Evolutionary conservation across 1,140 invertebrate species (phyloP).

Genomic region (Lethocerus indicus): DNA sequence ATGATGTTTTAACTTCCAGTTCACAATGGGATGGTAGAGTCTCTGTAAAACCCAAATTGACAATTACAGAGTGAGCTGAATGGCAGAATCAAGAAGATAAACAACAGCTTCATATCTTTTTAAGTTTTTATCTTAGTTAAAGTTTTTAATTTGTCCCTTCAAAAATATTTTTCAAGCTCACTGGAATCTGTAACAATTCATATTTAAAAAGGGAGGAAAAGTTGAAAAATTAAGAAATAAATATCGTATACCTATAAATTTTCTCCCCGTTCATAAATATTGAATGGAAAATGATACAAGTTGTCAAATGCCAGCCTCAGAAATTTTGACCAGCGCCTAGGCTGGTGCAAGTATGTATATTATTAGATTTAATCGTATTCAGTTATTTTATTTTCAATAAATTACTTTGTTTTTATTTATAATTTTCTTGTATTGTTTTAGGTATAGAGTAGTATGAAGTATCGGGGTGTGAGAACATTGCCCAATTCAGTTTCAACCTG

Average conservation of each 20-base stretch:
- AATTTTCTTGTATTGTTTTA: constrained; percentile 1
- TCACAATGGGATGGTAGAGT: constrained; percentile 15
- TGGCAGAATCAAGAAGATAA: too few relatives aligned
- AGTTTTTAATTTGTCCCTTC: background rate
- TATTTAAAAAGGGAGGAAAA: background rate
- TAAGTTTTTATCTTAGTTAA: background rate
- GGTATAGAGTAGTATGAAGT: constrained; percentile 27
- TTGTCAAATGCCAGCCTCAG: background rate
- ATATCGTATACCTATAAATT: too few relatives aligned
- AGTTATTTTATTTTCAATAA: background rate
- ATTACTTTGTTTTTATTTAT: background rate
- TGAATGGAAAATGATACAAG: background rate
- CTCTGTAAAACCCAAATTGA: constrained; percentile 8
- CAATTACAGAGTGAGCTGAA: too few relatives aligned
- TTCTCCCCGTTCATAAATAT: background rate
- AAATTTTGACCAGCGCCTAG: background rate
- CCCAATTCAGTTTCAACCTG: constrained; percentile 32
- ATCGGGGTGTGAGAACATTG: constrained; percentile 29
- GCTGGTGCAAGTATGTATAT: background rate
- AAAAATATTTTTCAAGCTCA: background rate
- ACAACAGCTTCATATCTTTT: background rate
- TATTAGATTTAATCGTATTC: background rate
- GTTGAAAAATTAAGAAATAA: too few relatives aligned
- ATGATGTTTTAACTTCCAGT: constrained; percentile 7
- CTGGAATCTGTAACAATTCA: background rate